A percentile compares a stretch with the other conserved stretches of the same genome.
These are phyloP conservation scores for Platalea minor DNA, from an alignment of 2,797 vertebrate genomes.

Conservation along the genomic window DNA sequence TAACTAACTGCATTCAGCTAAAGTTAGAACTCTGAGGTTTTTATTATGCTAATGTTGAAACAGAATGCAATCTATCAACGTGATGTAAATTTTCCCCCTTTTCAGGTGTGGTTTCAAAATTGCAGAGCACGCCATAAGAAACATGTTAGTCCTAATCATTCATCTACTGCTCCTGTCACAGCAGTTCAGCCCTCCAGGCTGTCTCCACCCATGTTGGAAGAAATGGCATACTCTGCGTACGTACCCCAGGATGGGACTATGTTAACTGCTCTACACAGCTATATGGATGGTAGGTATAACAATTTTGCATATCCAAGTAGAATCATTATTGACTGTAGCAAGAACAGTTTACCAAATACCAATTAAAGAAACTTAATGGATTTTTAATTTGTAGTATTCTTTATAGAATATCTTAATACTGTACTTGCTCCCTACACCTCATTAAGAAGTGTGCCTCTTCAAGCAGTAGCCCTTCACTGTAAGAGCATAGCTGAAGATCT, in stretches of 20 bases:
- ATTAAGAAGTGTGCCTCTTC: not conserved
- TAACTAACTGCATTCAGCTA: not conserved
- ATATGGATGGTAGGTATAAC: slow-evolving; percentile 88
- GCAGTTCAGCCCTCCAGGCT: slow-evolving; percentile 83
- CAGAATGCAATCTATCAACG: not conserved
- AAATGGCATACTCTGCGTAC: slow-evolving; percentile 88
- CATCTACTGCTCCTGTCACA: slow-evolving; percentile 78
- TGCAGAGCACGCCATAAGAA: slow-evolving; percentile 97
- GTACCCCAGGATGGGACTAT: slow-evolving; percentile 88
- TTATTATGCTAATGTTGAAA: not conserved
- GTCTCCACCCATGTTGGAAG: slow-evolving; percentile 86
- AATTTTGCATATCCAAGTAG: not conserved
- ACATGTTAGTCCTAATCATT: slow-evolving; percentile 90
- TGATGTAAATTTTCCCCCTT: not conserved
- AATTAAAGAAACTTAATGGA: not conserved
- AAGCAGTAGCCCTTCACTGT: not conserved
- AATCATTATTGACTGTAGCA: not conserved
- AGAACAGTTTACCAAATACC: not conserved
- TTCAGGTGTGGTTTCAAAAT: slow-evolving; percentile 97
- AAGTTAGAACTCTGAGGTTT: not conserved
- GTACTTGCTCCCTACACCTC: not conserved
- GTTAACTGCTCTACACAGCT: slow-evolving; percentile 90
- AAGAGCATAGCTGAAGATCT: not conserved
- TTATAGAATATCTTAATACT: not conserved
- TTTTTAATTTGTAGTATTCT: not conserved